Evolutionary conservation across 1,140 invertebrate species (phyloP), one percentile per base, ranked within the genome.

Genomic region (Rhynchophorus ferrugineus): DNA sequence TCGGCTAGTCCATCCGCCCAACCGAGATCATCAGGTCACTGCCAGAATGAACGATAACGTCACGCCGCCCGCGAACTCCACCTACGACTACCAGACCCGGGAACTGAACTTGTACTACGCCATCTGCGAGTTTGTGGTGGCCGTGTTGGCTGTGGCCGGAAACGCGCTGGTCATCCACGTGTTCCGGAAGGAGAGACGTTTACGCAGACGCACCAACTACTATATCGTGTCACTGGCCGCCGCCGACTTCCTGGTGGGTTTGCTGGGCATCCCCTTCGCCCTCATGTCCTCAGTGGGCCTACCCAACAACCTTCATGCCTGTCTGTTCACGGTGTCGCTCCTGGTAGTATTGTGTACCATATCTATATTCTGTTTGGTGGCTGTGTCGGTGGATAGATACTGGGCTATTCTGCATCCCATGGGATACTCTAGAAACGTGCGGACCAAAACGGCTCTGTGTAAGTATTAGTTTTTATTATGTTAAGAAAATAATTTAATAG

Each of bases 401-500:
- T 92, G 89, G 89, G 90, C 91, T 9, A 93, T 94, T 53, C 75
- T 93, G 0, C 80, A 90, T 69, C 90, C 91, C 0, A 87, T 95
- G 82, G 84, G 83, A 50, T 95, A 94, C 68, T 89, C 89, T 0
- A 78, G 87, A 51, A 89, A 87, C 65, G 89, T 92, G 47, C 78
- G 85, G 17, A 87, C 86, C 2, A 86, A 82, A 69, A 90, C 85
- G 41, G 85, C 88, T 48, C 82, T 89, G 60, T 78, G 88, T 91
- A 69, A 87, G 84, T 54, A n/a, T n/a, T 24, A 14, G 37, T 14
- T 16, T 19, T 19, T 33, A 14, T n/a, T n/a, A n/a, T n/a, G 33
- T 38, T 14, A 38, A 38, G 29, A 33, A 33, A 33, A 33, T 33
- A 33, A 7, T 7, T 33, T 7, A 33, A 33, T n/a, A 33, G n/a